Conservation (phyloP, 2,888 invertebrate species). For the Cryptophagus acutangulus region DNA sequence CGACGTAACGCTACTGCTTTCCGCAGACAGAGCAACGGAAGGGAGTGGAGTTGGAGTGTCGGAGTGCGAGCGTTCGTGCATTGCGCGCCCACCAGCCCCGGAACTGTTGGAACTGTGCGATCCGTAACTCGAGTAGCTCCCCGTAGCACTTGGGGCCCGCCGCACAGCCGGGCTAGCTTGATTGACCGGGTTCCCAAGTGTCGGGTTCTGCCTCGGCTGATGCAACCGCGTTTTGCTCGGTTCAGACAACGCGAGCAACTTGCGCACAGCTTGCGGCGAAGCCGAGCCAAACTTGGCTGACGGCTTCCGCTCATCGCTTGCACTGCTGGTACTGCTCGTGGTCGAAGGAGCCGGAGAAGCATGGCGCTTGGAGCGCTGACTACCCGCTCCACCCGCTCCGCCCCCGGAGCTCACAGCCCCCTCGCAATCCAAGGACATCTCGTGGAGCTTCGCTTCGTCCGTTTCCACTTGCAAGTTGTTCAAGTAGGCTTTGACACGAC, state of each 20-base stretch:
- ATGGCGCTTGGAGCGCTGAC: conserved; percentile 62
- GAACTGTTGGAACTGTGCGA: conserved; percentile 50
- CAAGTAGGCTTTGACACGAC: conserved; percentile 93
- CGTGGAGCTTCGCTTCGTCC: conserved; percentile 86
- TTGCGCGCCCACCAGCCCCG: conserved; percentile 53
- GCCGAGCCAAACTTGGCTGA: conserved; percentile 78
- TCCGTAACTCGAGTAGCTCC: conserved; percentile 54
- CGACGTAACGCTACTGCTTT: conserved; percentile 93
- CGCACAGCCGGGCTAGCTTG: conserved; percentile 60
- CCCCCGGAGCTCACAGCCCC: conserved; percentile 49
- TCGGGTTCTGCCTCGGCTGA: conserved; percentile 67
- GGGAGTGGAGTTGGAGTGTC: conserved; percentile 81
- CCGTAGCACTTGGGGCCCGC: conserved; percentile 51
- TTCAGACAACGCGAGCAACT: conserved; percentile 86
- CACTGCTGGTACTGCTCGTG: conserved; percentile 85
- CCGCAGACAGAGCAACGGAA: conserved; percentile 85
- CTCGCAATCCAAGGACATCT: conserved; percentile 87
- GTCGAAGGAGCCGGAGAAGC: conserved; percentile 92
- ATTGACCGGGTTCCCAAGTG: conserved; percentile 52
- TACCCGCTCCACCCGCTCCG: conserved; percentile 48
- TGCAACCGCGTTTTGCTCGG: conserved; percentile 83
- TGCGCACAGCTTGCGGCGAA: conserved; percentile 94
- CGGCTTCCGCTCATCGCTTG: conserved; percentile 65
- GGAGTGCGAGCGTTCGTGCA: conserved; percentile 86
- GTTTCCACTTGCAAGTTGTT: conserved; percentile 86